phyloP scores from a whole-genome alignment of 2,113 vertebrate genomes.

The Marmota flaviventris region DNA sequence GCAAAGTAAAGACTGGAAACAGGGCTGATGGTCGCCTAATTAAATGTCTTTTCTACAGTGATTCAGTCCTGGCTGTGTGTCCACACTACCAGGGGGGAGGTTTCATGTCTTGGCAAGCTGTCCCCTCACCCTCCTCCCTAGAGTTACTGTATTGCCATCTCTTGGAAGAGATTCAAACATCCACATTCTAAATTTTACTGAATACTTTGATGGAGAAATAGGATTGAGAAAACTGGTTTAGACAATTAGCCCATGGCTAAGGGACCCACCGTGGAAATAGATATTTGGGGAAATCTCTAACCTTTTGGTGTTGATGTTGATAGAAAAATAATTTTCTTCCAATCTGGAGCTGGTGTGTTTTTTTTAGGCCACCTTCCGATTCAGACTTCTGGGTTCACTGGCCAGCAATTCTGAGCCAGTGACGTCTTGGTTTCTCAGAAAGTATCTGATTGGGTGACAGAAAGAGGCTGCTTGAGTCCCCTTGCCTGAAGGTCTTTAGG shows the following conservation, averaged over 20 bases:
- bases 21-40: neutral
- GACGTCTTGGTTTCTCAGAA: neutral
- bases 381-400: neutral
- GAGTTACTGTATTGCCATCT: neutral
- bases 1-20: neutral
- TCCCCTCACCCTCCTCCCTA: accelerated
- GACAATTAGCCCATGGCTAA: neutral
- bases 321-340: neutral
- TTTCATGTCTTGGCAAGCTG: neutral
- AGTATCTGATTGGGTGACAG: conserved; percentile 1
- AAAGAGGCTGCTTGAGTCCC: neutral
- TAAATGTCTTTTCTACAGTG: neutral
- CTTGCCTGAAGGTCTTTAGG: conserved; percentile 57
- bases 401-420: neutral
- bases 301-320: neutral
- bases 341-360: neutral
- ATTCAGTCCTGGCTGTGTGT: neutral
- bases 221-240: neutral
- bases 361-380: neutral
- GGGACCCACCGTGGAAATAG: neutral
- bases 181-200: neutral
- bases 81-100: neutral
- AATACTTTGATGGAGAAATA: neutral
- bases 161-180: neutral
- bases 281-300: neutral